Percentiles rank a stretch among this genome's conserved stretches.
Conservation (phyloP, 2,113 vertebrate species). For the Ancistrus triradiatus region DNA sequence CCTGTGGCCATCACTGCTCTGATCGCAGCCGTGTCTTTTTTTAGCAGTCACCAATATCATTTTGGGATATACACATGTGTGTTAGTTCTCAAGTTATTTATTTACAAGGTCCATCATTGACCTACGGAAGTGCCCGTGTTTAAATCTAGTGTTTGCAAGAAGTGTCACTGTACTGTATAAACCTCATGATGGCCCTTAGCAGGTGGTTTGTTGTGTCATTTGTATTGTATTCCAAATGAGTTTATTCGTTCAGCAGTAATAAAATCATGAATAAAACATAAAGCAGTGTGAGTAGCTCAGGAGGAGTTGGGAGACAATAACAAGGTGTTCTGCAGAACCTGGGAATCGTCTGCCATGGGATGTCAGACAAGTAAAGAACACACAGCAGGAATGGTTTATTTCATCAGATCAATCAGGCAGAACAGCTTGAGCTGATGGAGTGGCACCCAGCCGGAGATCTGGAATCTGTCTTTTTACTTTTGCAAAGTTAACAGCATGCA, state of each 20-base stretch:
- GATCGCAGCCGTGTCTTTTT: too few relatives aligned
- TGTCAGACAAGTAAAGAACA: too few relatives aligned
- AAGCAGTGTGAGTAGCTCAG: neutral
- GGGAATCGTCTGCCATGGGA: neutral
- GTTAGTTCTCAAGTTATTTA: too few relatives aligned
- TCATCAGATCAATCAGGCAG: conserved; percentile 32
- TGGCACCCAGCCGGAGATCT: conserved; percentile 1
- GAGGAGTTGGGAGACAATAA: neutral
- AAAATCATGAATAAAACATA: conserved; percentile 17
- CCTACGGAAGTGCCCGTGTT: neutral
- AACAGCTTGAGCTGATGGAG: conserved; percentile 19
- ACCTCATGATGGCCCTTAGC: neutral
- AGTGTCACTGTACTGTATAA: neutral
- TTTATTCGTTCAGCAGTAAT: neutral
- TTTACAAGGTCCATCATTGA: too few relatives aligned
- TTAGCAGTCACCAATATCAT: too few relatives aligned
- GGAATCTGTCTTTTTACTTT: neutral
- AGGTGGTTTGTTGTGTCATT: neutral
- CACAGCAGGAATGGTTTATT: conserved; percentile 19
- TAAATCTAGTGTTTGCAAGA: neutral
- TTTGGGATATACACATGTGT: too few relatives aligned
- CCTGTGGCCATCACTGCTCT: too few relatives aligned
- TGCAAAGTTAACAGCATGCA: neutral
- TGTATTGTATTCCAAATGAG: conserved; percentile 1
- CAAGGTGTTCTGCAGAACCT: neutral